A percentile compares a stretch with the other conserved stretches of the same genome.
Evolutionary conservation across 2,888 invertebrate species (phyloP).

Genomic region (Nomada ruficornis): DNA sequence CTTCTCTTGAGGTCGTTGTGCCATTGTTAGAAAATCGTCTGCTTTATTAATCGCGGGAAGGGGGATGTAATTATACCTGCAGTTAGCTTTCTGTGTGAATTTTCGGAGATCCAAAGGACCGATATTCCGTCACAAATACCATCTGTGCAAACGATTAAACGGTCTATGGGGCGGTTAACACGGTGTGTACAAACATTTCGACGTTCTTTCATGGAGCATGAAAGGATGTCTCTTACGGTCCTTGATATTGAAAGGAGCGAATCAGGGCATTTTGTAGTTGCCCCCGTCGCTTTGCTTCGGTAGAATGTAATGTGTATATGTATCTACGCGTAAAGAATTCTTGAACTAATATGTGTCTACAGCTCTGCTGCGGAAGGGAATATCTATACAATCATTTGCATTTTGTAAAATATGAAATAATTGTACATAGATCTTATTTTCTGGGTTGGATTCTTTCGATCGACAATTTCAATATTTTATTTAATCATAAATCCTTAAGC

Average conservation of each 20-base stretch:
- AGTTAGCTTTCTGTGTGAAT: slow-evolving; percentile 2
- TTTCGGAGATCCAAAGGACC: not conserved
- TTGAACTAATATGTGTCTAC: not conserved
- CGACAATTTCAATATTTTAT: not conserved
- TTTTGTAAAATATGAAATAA: not conserved
- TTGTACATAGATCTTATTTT: not conserved
- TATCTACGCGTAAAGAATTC: not conserved
- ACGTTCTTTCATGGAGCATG: slow-evolving; percentile 73
- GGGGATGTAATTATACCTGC: not conserved
- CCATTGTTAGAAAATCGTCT: not conserved
- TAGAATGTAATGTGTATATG: slow-evolving; percentile 7
- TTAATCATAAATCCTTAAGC: slow-evolving; percentile 43
- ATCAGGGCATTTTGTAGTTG: slow-evolving; percentile 67
- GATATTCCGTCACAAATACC: slow-evolving; percentile 38
- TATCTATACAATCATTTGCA: not conserved
- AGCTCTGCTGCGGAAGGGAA: not conserved
- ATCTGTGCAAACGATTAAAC: slow-evolving; percentile 77
- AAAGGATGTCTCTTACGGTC: slow-evolving; percentile 73
- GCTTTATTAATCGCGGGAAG: not conserved
- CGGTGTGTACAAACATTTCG: slow-evolving; percentile 76
- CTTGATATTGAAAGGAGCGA: slow-evolving; percentile 72
- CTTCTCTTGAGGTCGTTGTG: not conserved
- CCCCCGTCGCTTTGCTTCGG: slow-evolving; percentile 6
- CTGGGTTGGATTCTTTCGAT: not conserved
- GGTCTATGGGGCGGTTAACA: slow-evolving; percentile 43